Conservation (phyloP, 1,140 invertebrate species). For the Phymastichus coffea region DNA sequence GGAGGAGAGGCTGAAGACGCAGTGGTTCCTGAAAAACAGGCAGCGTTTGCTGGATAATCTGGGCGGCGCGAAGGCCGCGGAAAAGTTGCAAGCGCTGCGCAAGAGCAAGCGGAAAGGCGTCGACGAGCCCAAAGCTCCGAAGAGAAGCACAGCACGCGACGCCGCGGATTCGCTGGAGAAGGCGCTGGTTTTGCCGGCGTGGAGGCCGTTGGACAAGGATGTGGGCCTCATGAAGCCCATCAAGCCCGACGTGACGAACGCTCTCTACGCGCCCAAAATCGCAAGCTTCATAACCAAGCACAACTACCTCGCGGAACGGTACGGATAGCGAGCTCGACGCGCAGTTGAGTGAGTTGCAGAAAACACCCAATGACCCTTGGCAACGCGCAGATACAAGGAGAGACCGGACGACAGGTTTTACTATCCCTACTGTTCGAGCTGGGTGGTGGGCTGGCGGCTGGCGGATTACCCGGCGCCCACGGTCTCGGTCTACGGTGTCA, state of each 20-base stretch:
- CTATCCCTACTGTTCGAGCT: slow-evolving; percentile 43
- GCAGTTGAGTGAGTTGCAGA: too few relatives aligned
- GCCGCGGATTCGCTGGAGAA: too few relatives aligned
- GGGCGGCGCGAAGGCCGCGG: background rate
- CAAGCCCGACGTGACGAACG: slow-evolving; percentile 29
- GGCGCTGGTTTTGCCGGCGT: slow-evolving; percentile 16
- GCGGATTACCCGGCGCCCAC: slow-evolving; percentile 35
- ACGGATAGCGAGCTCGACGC: background rate
- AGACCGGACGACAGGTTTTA: slow-evolving; percentile 44
- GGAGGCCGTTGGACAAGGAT: slow-evolving; percentile 28
- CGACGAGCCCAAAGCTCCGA: background rate
- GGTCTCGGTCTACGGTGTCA: slow-evolving; percentile 28
- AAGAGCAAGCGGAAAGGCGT: background rate
- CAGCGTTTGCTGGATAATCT: slow-evolving; percentile 39
- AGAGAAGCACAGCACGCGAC: background rate
- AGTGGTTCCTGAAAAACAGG: slow-evolving; percentile 43
- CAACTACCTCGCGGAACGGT: slow-evolving; percentile 42
- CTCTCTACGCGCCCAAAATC: slow-evolving; percentile 35
- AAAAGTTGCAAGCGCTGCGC: background rate
- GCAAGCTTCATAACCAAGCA: slow-evolving; percentile 36
- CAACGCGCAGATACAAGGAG: slow-evolving; percentile 36
- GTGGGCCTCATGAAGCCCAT: slow-evolving; percentile 38
- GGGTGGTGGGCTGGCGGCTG: slow-evolving; percentile 46
- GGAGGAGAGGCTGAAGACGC: slow-evolving; percentile 34
- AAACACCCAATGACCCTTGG: background rate